Evolutionary conservation across 1,140 invertebrate species (phyloP).

Genomic region (Eriosoma lanigerum): DNA sequence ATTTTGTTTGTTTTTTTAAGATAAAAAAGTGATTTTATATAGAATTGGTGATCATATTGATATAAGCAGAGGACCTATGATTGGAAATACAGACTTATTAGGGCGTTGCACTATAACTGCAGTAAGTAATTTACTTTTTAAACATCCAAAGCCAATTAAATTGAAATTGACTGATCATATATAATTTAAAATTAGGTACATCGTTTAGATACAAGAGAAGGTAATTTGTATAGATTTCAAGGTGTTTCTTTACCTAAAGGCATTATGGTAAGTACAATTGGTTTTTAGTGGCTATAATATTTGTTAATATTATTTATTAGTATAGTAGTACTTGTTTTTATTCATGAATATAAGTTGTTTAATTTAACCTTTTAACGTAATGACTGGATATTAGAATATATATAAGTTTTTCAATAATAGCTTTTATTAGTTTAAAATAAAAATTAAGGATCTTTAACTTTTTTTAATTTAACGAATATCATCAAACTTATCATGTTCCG

Average conservation of each 20-base stretch:
- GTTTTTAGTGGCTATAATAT: too few species aligned
- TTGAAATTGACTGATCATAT: neutral
- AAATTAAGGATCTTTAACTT: too few species aligned
- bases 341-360: too few species aligned
- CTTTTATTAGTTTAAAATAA: too few species aligned
- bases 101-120: conserved; percentile 74
- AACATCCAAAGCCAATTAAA: neutral
- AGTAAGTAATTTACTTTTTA: conserved; percentile 57
- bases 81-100: conserved; percentile 73
- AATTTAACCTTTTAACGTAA: too few species aligned
- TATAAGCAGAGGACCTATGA: conserved; percentile 87
- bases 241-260: conserved; percentile 81
- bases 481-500: too few species aligned
- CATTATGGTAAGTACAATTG: conserved; percentile 58
- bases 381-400: too few species aligned
- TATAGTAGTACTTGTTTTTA: too few species aligned
- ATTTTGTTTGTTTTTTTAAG: conserved; percentile 52
- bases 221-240: conserved; percentile 81
- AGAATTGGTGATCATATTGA: conserved; percentile 83
- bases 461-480: too few species aligned
- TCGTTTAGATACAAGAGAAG: conserved; percentile 64
- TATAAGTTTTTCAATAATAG: too few species aligned
- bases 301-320: too few species aligned
- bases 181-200: conserved; percentile 62
- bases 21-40: conserved; percentile 71